phyloP scores from a whole-genome alignment of 2,888 invertebrate genomes.

The Ophion ellenae region DNA sequence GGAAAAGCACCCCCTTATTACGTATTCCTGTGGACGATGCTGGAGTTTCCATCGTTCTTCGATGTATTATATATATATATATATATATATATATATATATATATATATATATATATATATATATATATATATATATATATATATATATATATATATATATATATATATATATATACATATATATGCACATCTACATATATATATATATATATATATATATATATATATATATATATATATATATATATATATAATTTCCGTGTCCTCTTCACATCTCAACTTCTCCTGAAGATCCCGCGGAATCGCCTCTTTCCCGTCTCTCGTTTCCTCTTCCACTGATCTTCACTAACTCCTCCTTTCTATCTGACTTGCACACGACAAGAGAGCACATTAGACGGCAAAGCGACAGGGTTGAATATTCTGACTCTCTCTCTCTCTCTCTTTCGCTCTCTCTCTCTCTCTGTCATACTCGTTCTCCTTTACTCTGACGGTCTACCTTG shows the following conservation, averaged over 20 bases:
- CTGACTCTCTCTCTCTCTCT: conserved; percentile 17
- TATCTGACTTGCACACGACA: conserved; percentile 31
- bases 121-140: background rate
- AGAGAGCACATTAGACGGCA: conserved; percentile 45
- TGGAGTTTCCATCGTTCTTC: conserved; percentile 47
- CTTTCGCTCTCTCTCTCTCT: conserved; percentile 37
- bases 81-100: conserved; percentile 1
- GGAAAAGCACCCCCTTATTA: conserved; percentile 60
- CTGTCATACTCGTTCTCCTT: conserved; percentile 20
- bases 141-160: background rate
- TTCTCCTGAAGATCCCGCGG: conserved; percentile 39
- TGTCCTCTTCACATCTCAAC: conserved; percentile 16
- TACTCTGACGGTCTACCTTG: conserved; percentile 26
- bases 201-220: background rate
- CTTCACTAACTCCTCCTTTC: conserved; percentile 11
- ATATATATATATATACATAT: background rate
- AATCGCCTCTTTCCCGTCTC: conserved; percentile 32
- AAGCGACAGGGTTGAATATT: conserved; percentile 38
- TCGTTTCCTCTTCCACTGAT: conserved; percentile 21
- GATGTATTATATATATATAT: background rate
- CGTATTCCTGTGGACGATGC: conserved; percentile 61
- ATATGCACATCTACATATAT: background rate
- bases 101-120: background rate
- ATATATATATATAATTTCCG: conserved; percentile 1
- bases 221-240: background rate